Conservation (phyloP, 2,888 invertebrate genomes). For the Nemoura dubitans region DNA sequence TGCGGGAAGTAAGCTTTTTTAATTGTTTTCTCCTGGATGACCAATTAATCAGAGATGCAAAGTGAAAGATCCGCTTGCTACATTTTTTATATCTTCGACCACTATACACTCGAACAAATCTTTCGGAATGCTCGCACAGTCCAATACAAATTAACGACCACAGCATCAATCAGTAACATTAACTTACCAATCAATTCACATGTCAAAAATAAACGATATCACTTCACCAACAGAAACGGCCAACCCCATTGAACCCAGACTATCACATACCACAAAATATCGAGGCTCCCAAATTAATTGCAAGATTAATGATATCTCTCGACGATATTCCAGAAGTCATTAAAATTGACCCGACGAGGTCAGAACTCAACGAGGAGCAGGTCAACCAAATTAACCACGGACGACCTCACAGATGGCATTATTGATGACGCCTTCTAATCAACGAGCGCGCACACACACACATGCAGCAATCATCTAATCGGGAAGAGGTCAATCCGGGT, state of each 20-base stretch:
- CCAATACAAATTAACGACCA: neutral
- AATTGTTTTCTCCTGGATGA: too few species aligned
- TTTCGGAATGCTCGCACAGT: too few species aligned
- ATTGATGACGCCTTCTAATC: neutral
- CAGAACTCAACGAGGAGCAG: neutral
- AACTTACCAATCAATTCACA: neutral
- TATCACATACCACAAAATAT: neutral
- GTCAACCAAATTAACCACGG: neutral
- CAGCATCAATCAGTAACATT: neutral
- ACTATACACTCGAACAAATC: too few species aligned
- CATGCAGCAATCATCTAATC: too few species aligned
- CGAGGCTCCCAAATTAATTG: neutral
- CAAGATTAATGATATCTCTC: neutral
- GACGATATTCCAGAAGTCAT: neutral
- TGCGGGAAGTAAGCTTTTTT: too few species aligned
- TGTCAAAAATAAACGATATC: neutral
- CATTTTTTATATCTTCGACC: too few species aligned
- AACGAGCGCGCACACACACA: neutral
- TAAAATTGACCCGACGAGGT: neutral
- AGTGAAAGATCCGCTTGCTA: too few species aligned
- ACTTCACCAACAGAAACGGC: neutral
- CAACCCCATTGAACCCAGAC: too few species aligned
- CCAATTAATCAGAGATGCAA: too few species aligned
- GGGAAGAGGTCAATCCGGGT: neutral
- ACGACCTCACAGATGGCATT: neutral